These are phyloP conservation scores for Ganaspis brasiliensis DNA, from an alignment of 2,888 invertebrate genomes.

Conservation along the genomic window DNA sequence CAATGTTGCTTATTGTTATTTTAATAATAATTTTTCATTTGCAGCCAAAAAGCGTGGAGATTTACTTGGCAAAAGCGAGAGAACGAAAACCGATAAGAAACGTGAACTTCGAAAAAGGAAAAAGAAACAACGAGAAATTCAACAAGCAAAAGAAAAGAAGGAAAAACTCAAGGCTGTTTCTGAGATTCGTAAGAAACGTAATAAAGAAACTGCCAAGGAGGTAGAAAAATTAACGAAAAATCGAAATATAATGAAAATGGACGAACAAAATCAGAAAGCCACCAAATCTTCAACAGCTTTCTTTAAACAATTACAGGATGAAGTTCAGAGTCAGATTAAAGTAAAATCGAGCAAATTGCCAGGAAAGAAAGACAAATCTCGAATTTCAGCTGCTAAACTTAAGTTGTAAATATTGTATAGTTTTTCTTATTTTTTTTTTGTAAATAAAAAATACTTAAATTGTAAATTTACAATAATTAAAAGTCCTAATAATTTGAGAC, in stretches of 20 bases:
- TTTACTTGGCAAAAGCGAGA: conserved; percentile 88
- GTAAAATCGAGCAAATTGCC: conserved; percentile 77
- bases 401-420: conserved; percentile 78
- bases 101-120: conserved; percentile 94
- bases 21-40: conserved; percentile 54
- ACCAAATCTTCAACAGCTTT: conserved; percentile 91
- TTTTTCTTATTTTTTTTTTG: conserved; percentile 3
- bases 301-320: conserved; percentile 92
- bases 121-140: conserved; percentile 84
- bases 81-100: conserved; percentile 92
- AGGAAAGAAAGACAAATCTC: conserved; percentile 75
- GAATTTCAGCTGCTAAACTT: conserved; percentile 83
- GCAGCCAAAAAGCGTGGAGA: conserved; percentile 81
- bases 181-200: conserved; percentile 64
- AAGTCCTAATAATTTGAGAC: conserved; percentile 26
- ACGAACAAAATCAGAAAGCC: conserved; percentile 81
- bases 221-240: conserved; percentile 85
- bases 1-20: no score
- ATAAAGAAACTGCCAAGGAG: conserved; percentile 81
- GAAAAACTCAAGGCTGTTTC: conserved; percentile 62
- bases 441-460: conserved; percentile 6
- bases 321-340: conserved; percentile 83
- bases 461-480: conserved; percentile 33
- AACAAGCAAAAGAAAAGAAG: conserved; percentile 81
- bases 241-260: conserved; percentile 84